Evolutionary conservation across 2,797 vertebrate genomes (phyloP).

Genomic region (Megalops cyprinoides): DNA sequence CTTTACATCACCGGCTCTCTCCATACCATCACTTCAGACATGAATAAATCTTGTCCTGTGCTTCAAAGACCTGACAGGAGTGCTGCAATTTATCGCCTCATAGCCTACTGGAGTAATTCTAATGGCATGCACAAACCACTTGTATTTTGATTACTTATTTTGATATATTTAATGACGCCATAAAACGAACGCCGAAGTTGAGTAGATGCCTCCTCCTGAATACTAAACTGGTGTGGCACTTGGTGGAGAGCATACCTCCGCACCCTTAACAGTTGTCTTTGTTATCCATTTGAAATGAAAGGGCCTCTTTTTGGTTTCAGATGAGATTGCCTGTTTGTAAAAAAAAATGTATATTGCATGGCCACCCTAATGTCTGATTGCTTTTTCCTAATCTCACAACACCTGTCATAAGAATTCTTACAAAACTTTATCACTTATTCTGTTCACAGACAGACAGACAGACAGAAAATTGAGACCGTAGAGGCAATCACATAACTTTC

Average conservation of each 20-base stretch:
- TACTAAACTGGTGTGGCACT: background rate
- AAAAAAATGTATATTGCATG: background rate
- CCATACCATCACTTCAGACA: slow-evolving; percentile 24
- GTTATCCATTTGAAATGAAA: background rate
- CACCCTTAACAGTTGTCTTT: background rate
- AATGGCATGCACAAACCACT: slow-evolving; percentile 27
- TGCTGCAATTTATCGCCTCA: slow-evolving; percentile 19
- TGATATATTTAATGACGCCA: slow-evolving; percentile 31
- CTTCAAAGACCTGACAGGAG: slow-evolving; percentile 24
- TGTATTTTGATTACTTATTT: slow-evolving; percentile 36
- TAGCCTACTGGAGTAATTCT: slow-evolving; percentile 29
- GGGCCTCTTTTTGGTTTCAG: background rate
- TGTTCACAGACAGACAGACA: background rate
- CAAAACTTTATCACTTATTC: background rate
- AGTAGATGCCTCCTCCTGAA: background rate
- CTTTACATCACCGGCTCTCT: slow-evolving; percentile 1
- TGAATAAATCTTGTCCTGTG: slow-evolving; percentile 19
- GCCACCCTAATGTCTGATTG: too few species aligned
- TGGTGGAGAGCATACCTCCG: background rate
- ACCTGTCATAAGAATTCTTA: background rate
- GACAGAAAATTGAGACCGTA: too few species aligned
- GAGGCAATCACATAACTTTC: background rate
- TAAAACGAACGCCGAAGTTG: slow-evolving; percentile 23
- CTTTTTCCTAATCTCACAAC: background rate
- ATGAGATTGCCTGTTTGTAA: background rate